Conservation (phyloP, 1,140 invertebrate genomes). For the Hyles vespertilio region DNA sequence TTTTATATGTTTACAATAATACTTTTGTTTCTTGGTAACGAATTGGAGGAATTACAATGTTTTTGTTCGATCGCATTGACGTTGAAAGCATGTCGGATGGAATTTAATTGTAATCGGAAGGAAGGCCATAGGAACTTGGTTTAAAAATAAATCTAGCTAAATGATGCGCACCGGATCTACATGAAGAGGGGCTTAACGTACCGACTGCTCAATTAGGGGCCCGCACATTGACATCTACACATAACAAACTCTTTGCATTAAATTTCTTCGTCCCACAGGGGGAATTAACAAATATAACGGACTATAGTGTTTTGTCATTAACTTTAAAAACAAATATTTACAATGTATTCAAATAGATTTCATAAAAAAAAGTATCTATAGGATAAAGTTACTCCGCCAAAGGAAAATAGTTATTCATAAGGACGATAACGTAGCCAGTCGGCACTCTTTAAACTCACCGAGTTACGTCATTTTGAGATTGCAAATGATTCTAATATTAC, state of each 20-base stretch:
- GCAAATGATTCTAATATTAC: constrained; percentile 17
- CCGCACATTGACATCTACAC: constrained; percentile 4
- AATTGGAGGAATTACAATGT: too few relatives aligned
- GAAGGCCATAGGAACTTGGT: constrained; percentile 16
- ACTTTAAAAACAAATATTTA: too few relatives aligned
- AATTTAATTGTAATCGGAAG: too few relatives aligned
- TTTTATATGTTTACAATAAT: background rate
- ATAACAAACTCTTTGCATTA: background rate
- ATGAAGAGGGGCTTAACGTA: constrained; percentile 15
- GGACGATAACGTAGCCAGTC: constrained; percentile 4
- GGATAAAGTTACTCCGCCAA: background rate
- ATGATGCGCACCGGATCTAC: constrained; percentile 23
- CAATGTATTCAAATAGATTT: too few relatives aligned
- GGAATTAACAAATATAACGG: background rate
- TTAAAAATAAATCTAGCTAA: constrained; percentile 28
- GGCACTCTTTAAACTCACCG: constrained; percentile 18
- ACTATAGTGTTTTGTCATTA: too few relatives aligned
- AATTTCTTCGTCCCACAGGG: background rate
- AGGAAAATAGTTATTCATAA: constrained; percentile 1
- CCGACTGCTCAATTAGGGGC: constrained; percentile 14
- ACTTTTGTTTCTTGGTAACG: too few relatives aligned
- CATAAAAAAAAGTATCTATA: background rate
- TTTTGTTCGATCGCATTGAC: too few relatives aligned
- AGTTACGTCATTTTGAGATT: constrained; percentile 23
- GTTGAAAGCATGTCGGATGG: background rate